Evolutionary conservation across 2,888 invertebrate genomes (phyloP), one percentile per base, ranked within the genome.

Genomic region (Ichneumoninae sp.): DNA sequence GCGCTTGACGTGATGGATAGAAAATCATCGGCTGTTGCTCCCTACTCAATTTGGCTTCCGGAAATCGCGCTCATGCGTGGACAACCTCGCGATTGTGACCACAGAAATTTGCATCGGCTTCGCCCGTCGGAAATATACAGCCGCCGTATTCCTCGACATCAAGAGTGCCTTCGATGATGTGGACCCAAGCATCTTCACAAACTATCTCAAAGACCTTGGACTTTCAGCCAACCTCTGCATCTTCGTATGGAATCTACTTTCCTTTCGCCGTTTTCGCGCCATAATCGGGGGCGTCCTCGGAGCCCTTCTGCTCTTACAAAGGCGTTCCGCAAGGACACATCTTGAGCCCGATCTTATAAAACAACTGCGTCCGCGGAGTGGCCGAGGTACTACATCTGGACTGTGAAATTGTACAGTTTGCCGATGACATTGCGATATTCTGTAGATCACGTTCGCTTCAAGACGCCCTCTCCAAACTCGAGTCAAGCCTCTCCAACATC

Each of bases 131-230:
- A 33, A 83, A 36, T 22, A 40, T 0, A 69, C 69, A 6, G 36
- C 69, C 4, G 50, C 70, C 1, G 1, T 75, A 0, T 83, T 83
- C 30, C 10, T 83, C 0, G 83, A 80, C 47, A 47, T 83, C 4
- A 75, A 69, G 16, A 50, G 50, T 0, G 79, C 83, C 2, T 83
- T 75, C 13, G 83, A 83, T 22, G 75, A 83, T 30, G 75, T 83
- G 13, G 33, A 70, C n/a, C 44, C 75, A 0, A 63, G 33, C 33
- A 60, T 30, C 3, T 22, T 83, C 0, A 44, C 68, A 2, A n/a
- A 57, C 4, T 47, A 74, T 0, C 60, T 81, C 0, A 63, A n/a
- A 26, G 44, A 63, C 7, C n/a, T 81, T 1, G 69, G 73, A 0
- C 1, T 84, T 4, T 71, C 81, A 1, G 16, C n/a, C 6, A 40